phyloP scores from a whole-genome alignment of 2,113 vertebrate genomes.

The Pygoscelis adeliae region DNA sequence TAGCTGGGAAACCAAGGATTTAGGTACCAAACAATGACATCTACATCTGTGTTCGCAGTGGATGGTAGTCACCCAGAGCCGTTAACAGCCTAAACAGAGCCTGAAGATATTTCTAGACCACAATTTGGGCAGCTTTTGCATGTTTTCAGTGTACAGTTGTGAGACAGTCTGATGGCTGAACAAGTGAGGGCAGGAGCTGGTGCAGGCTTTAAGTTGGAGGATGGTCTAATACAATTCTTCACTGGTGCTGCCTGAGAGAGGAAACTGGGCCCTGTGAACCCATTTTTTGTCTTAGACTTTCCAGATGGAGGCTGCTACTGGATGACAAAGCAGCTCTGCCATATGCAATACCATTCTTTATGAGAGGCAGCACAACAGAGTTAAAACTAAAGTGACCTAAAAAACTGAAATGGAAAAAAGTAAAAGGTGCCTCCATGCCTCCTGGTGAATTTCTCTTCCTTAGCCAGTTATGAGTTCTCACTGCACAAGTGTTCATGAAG shows the following conservation, averaged over 20 bases:
- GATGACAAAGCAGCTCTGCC: background rate
- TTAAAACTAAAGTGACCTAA: background rate
- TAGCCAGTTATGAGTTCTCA: background rate
- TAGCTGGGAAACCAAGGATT: background rate
- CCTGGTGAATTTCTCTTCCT: background rate
- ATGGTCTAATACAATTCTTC: background rate
- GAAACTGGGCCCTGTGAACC: background rate
- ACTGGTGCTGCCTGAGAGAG: background rate
- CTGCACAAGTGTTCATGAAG: background rate
- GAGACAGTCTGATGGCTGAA: background rate
- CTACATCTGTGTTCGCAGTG: background rate
- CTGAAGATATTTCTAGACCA: background rate
- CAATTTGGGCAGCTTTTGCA: background rate
- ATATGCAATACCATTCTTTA: background rate
- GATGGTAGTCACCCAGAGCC: background rate
- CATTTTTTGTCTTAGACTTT: background rate
- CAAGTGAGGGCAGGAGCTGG: background rate
- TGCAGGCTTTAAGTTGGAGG: background rate
- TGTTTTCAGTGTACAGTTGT: background rate
- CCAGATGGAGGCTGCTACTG: background rate
- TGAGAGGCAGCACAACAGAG: accelerated
- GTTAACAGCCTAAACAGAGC: background rate
- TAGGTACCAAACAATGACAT: background rate
- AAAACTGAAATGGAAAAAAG: background rate
- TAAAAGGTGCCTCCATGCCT: background rate